Conservation (phyloP, 1,140 invertebrate species). For the Pogonognathellus flavescens region DNA sequence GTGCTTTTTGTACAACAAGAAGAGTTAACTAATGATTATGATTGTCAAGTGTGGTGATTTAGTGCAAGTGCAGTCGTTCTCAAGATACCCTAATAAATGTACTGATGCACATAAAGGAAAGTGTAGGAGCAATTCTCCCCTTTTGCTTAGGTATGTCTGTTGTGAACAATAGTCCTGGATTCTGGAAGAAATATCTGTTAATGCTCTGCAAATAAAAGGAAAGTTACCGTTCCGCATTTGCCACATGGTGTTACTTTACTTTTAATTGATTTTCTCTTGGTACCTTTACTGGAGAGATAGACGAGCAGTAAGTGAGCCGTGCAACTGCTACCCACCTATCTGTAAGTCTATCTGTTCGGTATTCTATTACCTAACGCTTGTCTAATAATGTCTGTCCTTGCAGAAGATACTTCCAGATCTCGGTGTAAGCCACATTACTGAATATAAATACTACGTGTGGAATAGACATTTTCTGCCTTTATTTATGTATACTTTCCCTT, state of each 20-base stretch:
- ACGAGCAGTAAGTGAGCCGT: conserved; percentile 3
- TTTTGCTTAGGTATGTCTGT: too few species aligned
- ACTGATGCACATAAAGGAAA: too few species aligned
- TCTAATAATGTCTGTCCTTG: background rate
- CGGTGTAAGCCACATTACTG: background rate
- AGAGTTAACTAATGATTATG: too few species aligned
- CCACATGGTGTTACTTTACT: background rate
- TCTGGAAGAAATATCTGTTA: background rate
- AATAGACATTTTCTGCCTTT: background rate
- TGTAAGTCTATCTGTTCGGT: too few species aligned
- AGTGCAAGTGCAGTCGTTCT: too few species aligned
- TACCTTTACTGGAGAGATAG: background rate
- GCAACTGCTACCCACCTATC: background rate
- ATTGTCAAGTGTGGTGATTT: too few species aligned
- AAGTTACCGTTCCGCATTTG: conserved; percentile 6
- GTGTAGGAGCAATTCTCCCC: too few species aligned
- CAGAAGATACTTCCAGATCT: background rate
- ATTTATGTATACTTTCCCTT: conserved; percentile 1
- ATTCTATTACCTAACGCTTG: background rate
- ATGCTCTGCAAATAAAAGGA: background rate
- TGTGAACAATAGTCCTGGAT: background rate
- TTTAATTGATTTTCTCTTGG: conserved; percentile 38
- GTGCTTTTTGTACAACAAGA: too few species aligned
- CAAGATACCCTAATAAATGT: too few species aligned
- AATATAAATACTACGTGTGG: background rate